These are phyloP conservation scores for Monodelphis domestica DNA, from an alignment of 2,797 vertebrate genomes.

Conservation along the genomic window DNA sequence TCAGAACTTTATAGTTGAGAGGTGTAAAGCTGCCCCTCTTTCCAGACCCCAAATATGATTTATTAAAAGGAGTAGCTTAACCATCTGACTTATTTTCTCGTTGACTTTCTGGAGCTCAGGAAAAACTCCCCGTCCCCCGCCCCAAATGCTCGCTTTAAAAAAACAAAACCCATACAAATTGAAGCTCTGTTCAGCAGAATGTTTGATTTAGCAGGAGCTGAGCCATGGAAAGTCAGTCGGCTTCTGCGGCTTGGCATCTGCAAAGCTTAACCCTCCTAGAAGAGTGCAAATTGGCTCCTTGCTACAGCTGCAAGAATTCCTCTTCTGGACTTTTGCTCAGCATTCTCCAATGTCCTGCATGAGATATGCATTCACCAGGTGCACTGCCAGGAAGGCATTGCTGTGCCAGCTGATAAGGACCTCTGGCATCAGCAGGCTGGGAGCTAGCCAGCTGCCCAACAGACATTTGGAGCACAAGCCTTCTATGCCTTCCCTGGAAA, in stretches of 20 bases:
- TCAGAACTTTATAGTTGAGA: conserved; percentile 36
- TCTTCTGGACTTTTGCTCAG: conserved; percentile 59
- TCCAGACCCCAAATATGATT: neutral
- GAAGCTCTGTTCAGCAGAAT: conserved; percentile 44
- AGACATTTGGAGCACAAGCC: conserved; percentile 23
- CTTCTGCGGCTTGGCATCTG: conserved; percentile 48
- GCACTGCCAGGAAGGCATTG: conserved; percentile 38
- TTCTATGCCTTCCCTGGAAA: neutral
- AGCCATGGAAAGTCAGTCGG: conserved; percentile 24
- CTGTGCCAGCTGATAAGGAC: conserved; percentile 31
- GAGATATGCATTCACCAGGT: conserved; percentile 13
- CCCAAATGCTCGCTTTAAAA: neutral
- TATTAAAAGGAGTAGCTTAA: conserved; percentile 39
- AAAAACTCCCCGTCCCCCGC: conserved; percentile 44
- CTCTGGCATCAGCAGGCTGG: neutral
- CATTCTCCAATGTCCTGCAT: conserved; percentile 33
- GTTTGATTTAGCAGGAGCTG: conserved; percentile 59
- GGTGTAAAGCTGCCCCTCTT: neutral
- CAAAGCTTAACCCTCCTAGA: conserved; percentile 46
- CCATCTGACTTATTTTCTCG: conserved; percentile 43
- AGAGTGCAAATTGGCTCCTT: conserved; percentile 49
- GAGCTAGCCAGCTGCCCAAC: conserved; percentile 34
- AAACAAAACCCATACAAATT: conserved; percentile 2
- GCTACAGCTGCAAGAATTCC: conserved; percentile 16
- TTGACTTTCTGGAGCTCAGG: conserved; percentile 38